Conservation (phyloP, 1,140 invertebrate species). For the Acromyrmex heyeri region DNA sequence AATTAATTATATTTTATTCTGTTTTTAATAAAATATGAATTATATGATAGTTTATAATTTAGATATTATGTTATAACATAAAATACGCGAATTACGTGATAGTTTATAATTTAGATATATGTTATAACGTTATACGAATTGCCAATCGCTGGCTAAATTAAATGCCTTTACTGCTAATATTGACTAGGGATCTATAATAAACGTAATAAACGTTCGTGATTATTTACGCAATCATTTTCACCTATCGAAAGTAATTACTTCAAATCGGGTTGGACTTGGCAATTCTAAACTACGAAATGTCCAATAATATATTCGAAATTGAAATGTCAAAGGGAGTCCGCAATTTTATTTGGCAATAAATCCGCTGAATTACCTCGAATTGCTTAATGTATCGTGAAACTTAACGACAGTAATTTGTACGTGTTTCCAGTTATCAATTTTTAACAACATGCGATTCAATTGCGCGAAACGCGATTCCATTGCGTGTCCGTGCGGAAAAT, state of each 20-base stretch:
- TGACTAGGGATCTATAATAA: conserved; percentile 32
- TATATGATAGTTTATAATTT: neutral
- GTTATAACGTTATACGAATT: conserved; percentile 14
- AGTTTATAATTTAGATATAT: neutral
- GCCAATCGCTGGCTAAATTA: conserved; percentile 23
- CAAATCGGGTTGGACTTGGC: conserved; percentile 4
- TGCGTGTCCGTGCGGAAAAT: conserved; percentile 41
- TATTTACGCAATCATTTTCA: conserved; percentile 42
- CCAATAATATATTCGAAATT: conserved; percentile 5
- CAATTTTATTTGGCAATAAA: conserved; percentile 40
- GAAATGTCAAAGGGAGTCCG: conserved; percentile 45
- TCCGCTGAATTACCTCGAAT: conserved; percentile 21
- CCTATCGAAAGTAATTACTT: conserved; percentile 45
- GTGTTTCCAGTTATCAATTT: conserved; percentile 53
- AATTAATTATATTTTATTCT: neutral
- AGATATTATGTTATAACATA: too few relatives aligned
- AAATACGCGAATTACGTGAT: neutral
- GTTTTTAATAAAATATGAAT: neutral
- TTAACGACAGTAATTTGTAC: conserved; percentile 51
- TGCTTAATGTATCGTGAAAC: conserved; percentile 54
- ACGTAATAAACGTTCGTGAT: conserved; percentile 34
- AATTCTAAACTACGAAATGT: conserved; percentile 25
- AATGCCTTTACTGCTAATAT: conserved; percentile 21
- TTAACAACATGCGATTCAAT: conserved; percentile 54
- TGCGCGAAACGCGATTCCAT: conserved; percentile 4